These are phyloP conservation scores for Siphamia tubifer DNA, from an alignment of 2,113 vertebrate genomes.

Conservation along the genomic window DNA sequence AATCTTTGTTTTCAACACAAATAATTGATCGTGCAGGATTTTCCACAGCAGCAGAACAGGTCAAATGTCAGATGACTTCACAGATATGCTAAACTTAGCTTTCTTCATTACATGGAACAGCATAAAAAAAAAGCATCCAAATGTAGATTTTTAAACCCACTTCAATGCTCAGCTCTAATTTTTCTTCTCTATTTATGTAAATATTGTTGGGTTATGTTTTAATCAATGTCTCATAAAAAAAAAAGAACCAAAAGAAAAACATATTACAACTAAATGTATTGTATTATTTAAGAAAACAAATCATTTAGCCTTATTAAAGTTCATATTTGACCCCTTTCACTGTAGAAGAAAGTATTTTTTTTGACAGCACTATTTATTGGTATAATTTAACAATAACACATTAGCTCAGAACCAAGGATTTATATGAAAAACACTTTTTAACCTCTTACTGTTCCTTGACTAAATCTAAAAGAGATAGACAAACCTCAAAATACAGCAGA, in stretches of 20 bases:
- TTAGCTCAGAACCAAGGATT: too few species aligned
- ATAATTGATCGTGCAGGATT: too few species aligned
- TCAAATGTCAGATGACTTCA: constrained; percentile 26
- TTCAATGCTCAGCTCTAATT: constrained; percentile 42
- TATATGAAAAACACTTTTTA: background rate
- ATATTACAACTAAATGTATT: background rate
- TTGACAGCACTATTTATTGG: background rate
- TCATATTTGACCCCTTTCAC: background rate
- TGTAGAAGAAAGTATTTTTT: background rate
- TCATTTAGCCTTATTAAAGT: background rate
- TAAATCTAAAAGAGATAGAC: constrained; percentile 28
- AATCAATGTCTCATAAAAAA: constrained; percentile 33
- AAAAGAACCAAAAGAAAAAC: constrained; percentile 34
- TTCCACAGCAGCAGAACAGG: too few species aligned
- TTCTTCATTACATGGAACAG: background rate
- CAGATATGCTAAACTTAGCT: constrained; percentile 1
- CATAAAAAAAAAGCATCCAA: constrained; percentile 33
- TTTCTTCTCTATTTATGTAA: constrained; percentile 29
- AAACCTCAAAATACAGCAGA: background rate
- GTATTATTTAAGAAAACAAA: background rate
- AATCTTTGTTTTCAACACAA: too few species aligned
- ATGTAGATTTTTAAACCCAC: constrained; percentile 51
- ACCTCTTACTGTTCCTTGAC: background rate
- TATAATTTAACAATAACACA: background rate
- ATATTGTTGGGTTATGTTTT: constrained; percentile 54